Base-by-base conservation (phyloP, 2,113 vertebrate genomes). In the Varanus komodoensis region DNA sequence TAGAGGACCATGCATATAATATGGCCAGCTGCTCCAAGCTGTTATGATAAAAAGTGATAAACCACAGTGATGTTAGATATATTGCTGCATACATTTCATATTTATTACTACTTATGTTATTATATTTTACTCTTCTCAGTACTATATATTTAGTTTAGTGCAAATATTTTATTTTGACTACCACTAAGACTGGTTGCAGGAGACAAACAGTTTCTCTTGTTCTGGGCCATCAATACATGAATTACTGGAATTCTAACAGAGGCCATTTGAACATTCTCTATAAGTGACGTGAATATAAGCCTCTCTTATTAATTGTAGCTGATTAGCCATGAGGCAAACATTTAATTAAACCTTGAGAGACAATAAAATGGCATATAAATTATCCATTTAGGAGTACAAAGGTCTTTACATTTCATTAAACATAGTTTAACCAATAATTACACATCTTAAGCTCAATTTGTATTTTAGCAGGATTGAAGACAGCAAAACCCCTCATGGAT, bases 271-370 rank as follows among this genome's bases (percentile, higher is more conserved):
- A 94, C 80, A 81, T 95, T 95, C 90, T 82, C 77, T 93, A 90
- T 93, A 92, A 95, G 73, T 91, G 90, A 90, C 92, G 82, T 88
- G 87, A 95, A 94, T 95, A 90, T 94, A 91, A 95, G 89, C 92
- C 94, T 96, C 91, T 94, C 94, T 97, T 96, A 97, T 97, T 97
- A 98, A 97, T 97, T 96, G 95, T 88, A 96, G 91, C 95, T 94
- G 96, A 97, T 96, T 97, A 97, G 97, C 97, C 97, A 97, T 96
- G 96, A 97, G 97, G 97, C 97, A 97, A 97, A 96, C 96, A 97
- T 96, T 97, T 98, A 98, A 98, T 98, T 98, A 98, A 97, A 97
- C 94, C 92, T 97, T 94, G 95, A 93, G 95, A 97, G 96, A 97
- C 94, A 97, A 97, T 97, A 97, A 97, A 91, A 93, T 92, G 95